Conservation (phyloP, 2,888 invertebrate genomes). For the Calliopum simillimum region DNA sequence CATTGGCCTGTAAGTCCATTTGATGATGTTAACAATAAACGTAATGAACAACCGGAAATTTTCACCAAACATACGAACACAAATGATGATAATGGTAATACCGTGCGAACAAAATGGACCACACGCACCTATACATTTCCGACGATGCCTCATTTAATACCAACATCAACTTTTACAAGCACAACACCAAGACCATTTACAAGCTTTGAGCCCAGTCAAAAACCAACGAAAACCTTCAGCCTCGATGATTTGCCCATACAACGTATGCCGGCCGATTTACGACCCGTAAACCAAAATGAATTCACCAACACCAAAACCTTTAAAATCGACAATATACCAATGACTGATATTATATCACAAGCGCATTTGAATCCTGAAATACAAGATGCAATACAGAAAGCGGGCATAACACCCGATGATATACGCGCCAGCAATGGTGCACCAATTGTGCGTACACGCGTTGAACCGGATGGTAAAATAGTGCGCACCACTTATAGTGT, state of each 20-base stretch:
- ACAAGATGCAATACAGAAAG: constrained; percentile 44
- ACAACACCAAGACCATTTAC: not conserved
- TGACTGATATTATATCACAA: constrained; percentile 2
- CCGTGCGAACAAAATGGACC: too few species aligned
- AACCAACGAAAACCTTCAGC: constrained; percentile 38
- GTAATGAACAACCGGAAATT: too few species aligned
- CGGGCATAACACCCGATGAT: constrained; percentile 52
- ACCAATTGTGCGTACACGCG: constrained; percentile 45
- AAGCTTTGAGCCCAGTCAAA: not conserved
- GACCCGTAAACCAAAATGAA: constrained; percentile 11
- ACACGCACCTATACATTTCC: not conserved
- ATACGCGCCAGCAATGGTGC: constrained; percentile 41
- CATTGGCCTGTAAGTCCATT: too few species aligned
- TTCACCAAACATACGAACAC: too few species aligned
- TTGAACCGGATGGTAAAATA: constrained; percentile 50
- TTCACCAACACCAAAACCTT: constrained; percentile 5
- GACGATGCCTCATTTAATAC: not conserved
- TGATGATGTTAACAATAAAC: too few species aligned
- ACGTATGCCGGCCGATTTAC: constrained; percentile 27
- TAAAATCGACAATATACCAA: constrained; percentile 34
- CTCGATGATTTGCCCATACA: constrained; percentile 45
- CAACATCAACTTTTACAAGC: not conserved
- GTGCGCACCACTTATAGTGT: constrained; percentile 49
- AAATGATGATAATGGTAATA: too few species aligned
- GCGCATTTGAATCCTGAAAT: constrained; percentile 44